These are phyloP conservation scores for Hypomecis atomaria DNA, from an alignment of 2,888 invertebrate genomes.

Conservation along the genomic window DNA sequence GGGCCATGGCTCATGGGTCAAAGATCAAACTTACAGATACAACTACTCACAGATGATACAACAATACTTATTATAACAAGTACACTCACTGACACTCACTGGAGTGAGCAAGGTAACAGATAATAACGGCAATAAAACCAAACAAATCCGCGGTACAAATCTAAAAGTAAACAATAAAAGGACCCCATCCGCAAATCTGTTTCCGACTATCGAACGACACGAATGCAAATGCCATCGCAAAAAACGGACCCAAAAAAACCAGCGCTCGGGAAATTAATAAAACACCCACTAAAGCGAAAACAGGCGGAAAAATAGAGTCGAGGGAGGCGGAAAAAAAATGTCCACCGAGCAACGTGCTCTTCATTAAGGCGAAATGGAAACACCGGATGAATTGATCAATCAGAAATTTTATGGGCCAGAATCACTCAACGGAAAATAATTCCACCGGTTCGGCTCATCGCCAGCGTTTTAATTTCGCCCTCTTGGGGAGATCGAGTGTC, in stretches of 20 bases:
- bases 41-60: no score
- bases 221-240: conserved; percentile 50
- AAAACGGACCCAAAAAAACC: conserved; percentile 48
- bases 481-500: conserved; percentile 84
- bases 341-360: conserved; percentile 75
- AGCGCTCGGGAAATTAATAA: conserved; percentile 75
- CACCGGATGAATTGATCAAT: conserved; percentile 84
- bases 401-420: conserved; percentile 83
- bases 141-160: neutral
- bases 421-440: conserved; percentile 85
- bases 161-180: conserved; percentile 26
- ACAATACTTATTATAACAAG: no score
- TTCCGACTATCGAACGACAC: conserved; percentile 64
- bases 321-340: conserved; percentile 65
- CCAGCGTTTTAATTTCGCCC: conserved; percentile 83
- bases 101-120: no score
- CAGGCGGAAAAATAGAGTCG: conserved; percentile 78
- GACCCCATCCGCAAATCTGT: conserved; percentile 57
- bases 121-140: neutral
- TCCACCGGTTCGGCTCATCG: conserved; percentile 80
- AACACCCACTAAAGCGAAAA: conserved; percentile 80
- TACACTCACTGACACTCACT: no score
- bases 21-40: no score
- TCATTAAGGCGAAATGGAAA: conserved; percentile 79
- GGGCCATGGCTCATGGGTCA: no score